Evolutionary conservation across 1,140 invertebrate genomes (phyloP), one percentile per base, ranked within the genome.

Genomic region (Drosophila dunni): DNA sequence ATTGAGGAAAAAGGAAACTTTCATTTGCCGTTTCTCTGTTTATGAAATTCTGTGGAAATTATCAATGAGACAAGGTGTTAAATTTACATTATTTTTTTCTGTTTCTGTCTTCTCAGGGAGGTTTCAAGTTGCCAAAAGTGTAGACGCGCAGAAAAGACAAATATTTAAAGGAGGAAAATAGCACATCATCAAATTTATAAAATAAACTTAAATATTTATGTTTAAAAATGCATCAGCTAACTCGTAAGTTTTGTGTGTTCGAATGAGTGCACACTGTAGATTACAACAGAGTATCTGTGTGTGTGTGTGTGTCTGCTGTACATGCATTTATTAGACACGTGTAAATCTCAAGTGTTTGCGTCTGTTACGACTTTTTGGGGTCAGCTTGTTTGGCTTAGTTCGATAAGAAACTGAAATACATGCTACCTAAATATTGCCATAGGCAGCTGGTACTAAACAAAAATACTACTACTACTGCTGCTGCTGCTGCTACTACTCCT

Each of bases 361-460:
- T 20, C 53, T 56, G 51, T 11, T 57, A 46, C 56, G 57, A 53
- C 20, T 51, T 44, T 34, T 29, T 13, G 10, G 66, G 57, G 71
- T 69, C 71, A 69, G 40, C 69, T 69, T 62, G 54, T 60, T 45
- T 45, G 58, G 11, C 40, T 61, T 46, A 68, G 53, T 82, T 82
- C 62, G 69, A 75, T 61, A 64, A 71, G 58, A 79, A 53, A 63
- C 24, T 44, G 17, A 57, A 24, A 15, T 11, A 29, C 36, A n/a
- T 29, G 24, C 24, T 29, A 29, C 4, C n/a, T 17, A 38, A 61
- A 20, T 9, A 48, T 10, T 15, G 60, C 57, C 29, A 15, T 9
- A 40, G 36, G 60, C 42, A 46, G 13, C 29, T 60, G 5, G 42
- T 36, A 29, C 45, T 20, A 45, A 62, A 50, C 33, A 36, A 48